These are phyloP conservation scores for Hemibates koningsi DNA, from an alignment of 2,113 vertebrate genomes.

Conservation along the genomic window DNA sequence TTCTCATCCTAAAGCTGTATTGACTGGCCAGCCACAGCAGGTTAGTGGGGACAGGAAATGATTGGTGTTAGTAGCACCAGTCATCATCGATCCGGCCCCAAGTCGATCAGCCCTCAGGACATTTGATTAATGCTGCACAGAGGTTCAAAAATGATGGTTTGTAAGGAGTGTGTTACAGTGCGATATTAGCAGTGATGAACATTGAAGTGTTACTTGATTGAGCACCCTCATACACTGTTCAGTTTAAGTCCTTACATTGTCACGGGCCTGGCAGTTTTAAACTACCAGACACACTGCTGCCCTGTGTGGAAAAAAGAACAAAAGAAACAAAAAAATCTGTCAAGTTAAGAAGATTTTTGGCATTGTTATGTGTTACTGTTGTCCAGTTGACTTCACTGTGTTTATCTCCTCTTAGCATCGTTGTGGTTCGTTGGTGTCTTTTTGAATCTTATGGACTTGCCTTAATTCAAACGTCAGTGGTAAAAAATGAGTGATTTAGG, in stretches of 20 bases:
- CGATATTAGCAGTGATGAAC: neutral
- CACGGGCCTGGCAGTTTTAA: neutral
- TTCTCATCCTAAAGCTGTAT: conserved; percentile 35
- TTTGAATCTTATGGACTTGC: conserved; percentile 16
- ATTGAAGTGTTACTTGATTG: neutral
- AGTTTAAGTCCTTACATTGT: neutral
- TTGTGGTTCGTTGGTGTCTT: conserved; percentile 23
- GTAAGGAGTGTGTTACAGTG: neutral
- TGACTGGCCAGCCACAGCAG: conserved; percentile 37
- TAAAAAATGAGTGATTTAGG: neutral
- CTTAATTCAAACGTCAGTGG: conserved; percentile 35
- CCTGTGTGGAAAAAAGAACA: neutral
- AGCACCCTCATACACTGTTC: neutral
- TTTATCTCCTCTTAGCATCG: neutral
- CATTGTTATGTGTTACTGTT: conserved; percentile 24
- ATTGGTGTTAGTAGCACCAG: conserved; percentile 30
- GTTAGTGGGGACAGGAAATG: conserved; percentile 45
- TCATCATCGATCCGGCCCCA: conserved; percentile 34
- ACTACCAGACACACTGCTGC: neutral
- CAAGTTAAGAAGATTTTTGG: neutral
- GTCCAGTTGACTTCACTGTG: conserved; percentile 10
- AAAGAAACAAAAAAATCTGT: neutral
- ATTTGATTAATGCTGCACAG: conserved; percentile 45
- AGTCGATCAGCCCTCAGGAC: conserved; percentile 37
- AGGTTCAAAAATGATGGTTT: neutral